Conservation (phyloP, 2,113 vertebrate genomes). For the Fregata magnificens region DNA sequence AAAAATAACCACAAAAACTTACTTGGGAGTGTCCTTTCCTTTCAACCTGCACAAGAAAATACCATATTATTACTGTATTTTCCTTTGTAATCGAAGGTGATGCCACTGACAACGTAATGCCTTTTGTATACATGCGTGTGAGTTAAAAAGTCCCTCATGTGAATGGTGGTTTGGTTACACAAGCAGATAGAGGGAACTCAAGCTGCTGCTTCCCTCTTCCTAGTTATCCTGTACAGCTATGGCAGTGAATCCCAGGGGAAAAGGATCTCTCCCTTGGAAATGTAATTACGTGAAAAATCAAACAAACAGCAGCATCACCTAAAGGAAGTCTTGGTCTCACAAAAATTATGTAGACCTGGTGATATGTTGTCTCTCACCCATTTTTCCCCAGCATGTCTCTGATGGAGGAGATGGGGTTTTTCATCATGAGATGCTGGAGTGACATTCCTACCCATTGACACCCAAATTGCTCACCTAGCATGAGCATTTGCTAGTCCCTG, state of each 20-base stretch:
- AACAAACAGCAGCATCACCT: neutral
- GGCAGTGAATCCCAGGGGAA: neutral
- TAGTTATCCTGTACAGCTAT: neutral
- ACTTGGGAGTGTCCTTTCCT: neutral
- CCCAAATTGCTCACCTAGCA: neutral
- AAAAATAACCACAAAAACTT: neutral
- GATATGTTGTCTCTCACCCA: fast-evolving
- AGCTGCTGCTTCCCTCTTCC: neutral
- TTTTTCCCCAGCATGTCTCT: neutral
- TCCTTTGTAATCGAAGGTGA: neutral
- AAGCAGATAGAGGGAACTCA: neutral
- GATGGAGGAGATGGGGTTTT: neutral
- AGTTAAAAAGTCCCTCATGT: neutral
- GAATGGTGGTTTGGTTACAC: neutral
- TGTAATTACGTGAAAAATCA: neutral
- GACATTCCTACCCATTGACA: neutral
- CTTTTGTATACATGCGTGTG: neutral
- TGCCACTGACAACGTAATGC: neutral
- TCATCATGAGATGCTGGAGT: neutral
- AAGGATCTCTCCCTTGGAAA: neutral
- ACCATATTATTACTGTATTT: neutral
- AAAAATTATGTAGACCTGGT: neutral
- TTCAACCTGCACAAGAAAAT: neutral
- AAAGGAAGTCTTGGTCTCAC: neutral
- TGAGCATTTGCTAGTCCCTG: neutral